A percentile compares a stretch with the other conserved stretches of the same genome.
Conservation (phyloP, 2,888 invertebrate genomes). For the Drosophila maculinotata region DNA sequence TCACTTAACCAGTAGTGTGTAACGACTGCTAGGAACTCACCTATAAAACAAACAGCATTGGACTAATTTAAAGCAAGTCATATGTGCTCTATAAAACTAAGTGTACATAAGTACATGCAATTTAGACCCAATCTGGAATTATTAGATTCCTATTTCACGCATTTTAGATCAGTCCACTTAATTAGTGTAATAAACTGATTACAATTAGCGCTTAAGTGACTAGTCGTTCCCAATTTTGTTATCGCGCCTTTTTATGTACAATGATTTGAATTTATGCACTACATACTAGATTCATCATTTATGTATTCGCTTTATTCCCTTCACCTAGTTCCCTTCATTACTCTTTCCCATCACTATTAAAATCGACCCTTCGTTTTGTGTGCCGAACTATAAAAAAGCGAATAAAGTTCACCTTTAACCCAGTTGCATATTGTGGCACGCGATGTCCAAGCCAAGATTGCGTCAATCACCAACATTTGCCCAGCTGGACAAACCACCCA, state of each 20-base stretch:
- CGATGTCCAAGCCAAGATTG: slow-evolving; percentile 68
- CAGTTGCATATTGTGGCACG: slow-evolving; percentile 62
- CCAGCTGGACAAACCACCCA: slow-evolving; percentile 19
- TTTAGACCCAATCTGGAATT: neutral
- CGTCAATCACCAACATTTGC: slow-evolving; percentile 52
- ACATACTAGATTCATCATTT: neutral
- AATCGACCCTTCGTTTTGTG: slow-evolving; percentile 10
- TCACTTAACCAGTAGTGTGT: neutral
- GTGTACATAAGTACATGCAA: neutral
- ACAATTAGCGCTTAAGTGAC: neutral
- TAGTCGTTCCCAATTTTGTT: slow-evolving; percentile 11
- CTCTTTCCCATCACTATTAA: neutral
- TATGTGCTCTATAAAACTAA: neutral
- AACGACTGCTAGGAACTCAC: no score
- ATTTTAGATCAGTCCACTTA: neutral
- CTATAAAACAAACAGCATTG: no score
- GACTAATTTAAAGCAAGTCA: neutral
- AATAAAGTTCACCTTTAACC: slow-evolving; percentile 56
- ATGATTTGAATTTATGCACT: slow-evolving; percentile 5
- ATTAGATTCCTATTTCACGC: slow-evolving; percentile 6
- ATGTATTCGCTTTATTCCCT: neutral
- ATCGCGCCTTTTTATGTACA: neutral
- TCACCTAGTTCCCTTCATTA: neutral
- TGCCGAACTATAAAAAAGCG: neutral
- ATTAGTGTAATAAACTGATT: slow-evolving; percentile 17